Evolutionary conservation across 2,888 invertebrate genomes (phyloP).

Genomic region (Andrena trimmerana): DNA sequence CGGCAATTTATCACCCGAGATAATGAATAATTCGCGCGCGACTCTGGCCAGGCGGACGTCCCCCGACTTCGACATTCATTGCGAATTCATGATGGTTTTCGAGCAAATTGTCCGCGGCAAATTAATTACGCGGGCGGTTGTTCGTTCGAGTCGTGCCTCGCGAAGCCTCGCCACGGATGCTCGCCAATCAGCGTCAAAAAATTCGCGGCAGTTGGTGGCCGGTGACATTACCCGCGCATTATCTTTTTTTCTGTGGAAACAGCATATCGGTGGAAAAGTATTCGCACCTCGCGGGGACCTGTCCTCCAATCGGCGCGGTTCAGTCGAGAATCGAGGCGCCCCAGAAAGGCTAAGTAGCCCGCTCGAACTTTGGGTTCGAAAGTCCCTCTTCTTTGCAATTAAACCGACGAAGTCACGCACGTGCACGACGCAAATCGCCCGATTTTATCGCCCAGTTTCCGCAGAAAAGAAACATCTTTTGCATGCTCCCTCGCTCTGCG

Average conservation of each 20-base stretch:
- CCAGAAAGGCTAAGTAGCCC: not conserved
- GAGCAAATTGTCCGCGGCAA: conserved; percentile 8
- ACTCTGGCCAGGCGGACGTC: conserved; percentile 2
- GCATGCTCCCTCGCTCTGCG: conserved; percentile 35
- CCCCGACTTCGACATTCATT: not conserved
- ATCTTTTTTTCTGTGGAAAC: not conserved
- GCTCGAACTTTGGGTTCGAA: not conserved
- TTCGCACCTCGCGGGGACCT: not conserved
- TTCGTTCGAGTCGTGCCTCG: not conserved
- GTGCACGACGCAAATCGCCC: conserved; percentile 16
- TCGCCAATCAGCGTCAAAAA: not conserved
- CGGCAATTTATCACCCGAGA: not conserved
- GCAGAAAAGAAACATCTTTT: conserved; percentile 41
- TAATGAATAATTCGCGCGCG: not conserved
- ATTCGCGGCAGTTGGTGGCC: not conserved
- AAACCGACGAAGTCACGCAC: conserved; percentile 7
- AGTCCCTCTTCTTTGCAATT: conserved; percentile 4
- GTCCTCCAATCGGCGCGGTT: not conserved
- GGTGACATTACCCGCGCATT: not conserved
- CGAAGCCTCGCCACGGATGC: not conserved
- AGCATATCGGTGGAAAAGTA: not conserved
- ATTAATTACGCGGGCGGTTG: not conserved
- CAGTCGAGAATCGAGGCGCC: too few relatives aligned
- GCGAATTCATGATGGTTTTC: not conserved
- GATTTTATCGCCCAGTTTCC: conserved; percentile 28